A percentile compares a stretch with the other conserved stretches of the same genome.
Conservation (phyloP, 2,797 vertebrate genomes). For the Squalus acanthias region DNA sequence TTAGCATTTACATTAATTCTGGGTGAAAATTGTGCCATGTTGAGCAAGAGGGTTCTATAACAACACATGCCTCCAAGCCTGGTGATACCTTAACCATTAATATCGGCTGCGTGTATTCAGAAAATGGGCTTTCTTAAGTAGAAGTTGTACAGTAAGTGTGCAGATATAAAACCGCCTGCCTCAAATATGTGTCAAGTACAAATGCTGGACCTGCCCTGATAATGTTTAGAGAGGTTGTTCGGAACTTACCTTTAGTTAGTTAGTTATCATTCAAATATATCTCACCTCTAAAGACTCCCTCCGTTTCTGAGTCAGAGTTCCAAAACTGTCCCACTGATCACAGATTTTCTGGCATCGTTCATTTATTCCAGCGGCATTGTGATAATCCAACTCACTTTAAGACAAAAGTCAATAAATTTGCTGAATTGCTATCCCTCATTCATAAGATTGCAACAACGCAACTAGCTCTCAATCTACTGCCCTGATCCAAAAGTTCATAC, state of each 20-base stretch:
- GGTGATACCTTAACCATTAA: not conserved
- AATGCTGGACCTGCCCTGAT: not conserved
- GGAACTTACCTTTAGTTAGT: not conserved
- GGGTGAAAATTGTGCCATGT: not conserved
- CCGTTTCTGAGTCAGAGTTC: slow-evolving; percentile 92
- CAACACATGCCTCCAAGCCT: not conserved
- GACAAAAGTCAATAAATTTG: slow-evolving; percentile 30
- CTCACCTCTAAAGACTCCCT: slow-evolving; percentile 87
- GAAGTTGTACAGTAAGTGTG: not conserved
- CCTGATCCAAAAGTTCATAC: not conserved
- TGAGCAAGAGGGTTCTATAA: not conserved
- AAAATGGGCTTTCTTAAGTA: not conserved
- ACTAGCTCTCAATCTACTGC: not conserved
- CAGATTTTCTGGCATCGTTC: slow-evolving; percentile 94
- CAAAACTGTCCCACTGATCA: slow-evolving; percentile 92
- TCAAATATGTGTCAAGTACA: not conserved
- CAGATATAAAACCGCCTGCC: not conserved
- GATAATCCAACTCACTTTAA: slow-evolving; percentile 86
- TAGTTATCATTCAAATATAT: not conserved
- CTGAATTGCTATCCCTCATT: not conserved
- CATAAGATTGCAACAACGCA: not conserved
- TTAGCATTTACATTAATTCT: not conserved
- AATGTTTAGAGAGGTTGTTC: not conserved
- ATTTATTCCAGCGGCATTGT: slow-evolving; percentile 85
- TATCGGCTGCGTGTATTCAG: not conserved